Evolutionary conservation across 2,797 vertebrate species (phyloP).

Genomic region (Scleropages formosus): DNA sequence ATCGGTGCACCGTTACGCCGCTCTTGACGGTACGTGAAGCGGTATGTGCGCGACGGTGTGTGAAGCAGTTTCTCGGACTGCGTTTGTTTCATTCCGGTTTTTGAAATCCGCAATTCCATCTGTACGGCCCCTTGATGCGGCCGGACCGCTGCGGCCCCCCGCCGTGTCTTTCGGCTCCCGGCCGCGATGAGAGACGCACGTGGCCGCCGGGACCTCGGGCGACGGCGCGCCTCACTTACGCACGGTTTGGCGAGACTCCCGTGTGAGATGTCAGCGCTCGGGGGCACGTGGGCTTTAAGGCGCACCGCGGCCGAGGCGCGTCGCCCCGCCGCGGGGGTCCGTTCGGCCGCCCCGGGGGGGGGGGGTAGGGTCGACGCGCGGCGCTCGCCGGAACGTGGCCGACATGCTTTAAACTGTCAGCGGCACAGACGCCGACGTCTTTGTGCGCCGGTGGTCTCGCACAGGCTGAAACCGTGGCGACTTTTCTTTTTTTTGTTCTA

Average conservation of each 20-base stretch:
- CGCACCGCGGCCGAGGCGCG: background rate
- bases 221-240: background rate
- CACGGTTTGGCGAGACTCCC: background rate
- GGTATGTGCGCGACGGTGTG: background rate
- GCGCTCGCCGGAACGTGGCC: background rate
- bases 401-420: background rate
- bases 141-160: background rate
- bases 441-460: no score
- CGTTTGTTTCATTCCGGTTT: constrained; percentile 7
- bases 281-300: background rate
- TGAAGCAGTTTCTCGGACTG: no score
- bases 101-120: background rate
- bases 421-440: no score
- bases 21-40: no score
- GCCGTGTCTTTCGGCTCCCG: background rate
- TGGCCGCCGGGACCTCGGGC: no score
- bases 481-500: background rate
- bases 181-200: background rate
- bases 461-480: background rate
- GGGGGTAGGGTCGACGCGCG: no score
- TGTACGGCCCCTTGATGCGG: background rate
- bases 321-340: background rate
- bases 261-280: constrained; percentile 16
- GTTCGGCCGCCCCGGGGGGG: no score
- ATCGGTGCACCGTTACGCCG: no score